Base-by-base conservation (phyloP, 2,888 invertebrate species). In the Conus canariensis region DNA sequence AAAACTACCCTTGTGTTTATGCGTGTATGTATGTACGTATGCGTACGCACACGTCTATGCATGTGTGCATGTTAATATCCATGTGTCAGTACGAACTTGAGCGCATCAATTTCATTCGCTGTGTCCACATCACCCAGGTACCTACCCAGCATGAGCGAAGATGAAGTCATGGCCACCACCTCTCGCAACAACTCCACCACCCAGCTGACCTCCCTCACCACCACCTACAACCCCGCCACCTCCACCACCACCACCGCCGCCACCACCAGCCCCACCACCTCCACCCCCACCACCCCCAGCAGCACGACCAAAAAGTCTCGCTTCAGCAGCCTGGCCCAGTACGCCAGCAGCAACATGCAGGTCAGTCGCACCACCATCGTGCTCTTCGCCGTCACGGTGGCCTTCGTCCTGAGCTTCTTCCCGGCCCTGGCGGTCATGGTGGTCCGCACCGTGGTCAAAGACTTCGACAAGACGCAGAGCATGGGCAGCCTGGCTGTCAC, bases 61-160 rank as follows among this genome's bases (percentile, higher is more conserved):
- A 45, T 45, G 45, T 45, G 45, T 45, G 45, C 45, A 45, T 45
- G 45, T 45, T 45, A 45, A 1, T 45, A 1, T 45, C 45, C 45
- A 45, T 45, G 45, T 45, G 45, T 45, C 45, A 45, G 45, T 45
- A 1, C 45, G 4, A 45, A 45, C 45, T 45, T 3, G 45, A 45
- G 45, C 45, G 45, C 45, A 45, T 45, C 45, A 45, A 45, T 45
- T 1, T 45, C 45, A 45, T 45, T 45, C 45, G 45, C 4, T 3
- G 45, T 45, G 45, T 45, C 45, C 45, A 45, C 45, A 45, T 45
- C 87, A n/a, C 85, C 92, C 59, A 93, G 93, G 60, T 93, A 93
- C 90, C 89, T 93, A 59, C 92, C 94, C 10, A 94, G 93, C 88
- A 86, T 91, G 56, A 94, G 93, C 90, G 94, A 94, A 9, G 94